Conservation (phyloP, 2,888 invertebrate species). For the Agrenia bidenticulata region DNA sequence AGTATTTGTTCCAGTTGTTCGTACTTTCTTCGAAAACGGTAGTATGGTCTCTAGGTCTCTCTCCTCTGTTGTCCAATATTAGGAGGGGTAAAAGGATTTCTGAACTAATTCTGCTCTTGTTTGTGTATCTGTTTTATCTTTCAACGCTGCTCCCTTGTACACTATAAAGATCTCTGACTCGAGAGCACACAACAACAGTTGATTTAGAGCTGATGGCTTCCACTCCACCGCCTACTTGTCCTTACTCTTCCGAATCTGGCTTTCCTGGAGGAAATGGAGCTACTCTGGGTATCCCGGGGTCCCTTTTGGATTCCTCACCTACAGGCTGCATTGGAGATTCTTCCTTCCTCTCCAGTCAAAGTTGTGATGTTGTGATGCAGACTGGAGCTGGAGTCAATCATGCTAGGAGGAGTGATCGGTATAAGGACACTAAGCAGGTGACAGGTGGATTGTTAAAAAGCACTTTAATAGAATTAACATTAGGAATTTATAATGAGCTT, state of each 20-base stretch:
- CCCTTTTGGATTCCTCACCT: constrained; percentile 24
- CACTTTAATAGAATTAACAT: too few species aligned
- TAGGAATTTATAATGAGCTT: too few species aligned
- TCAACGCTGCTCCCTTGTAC: too few species aligned
- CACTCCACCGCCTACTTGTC: constrained; percentile 27
- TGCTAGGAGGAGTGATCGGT: constrained; percentile 15
- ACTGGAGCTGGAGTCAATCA: constrained; percentile 27
- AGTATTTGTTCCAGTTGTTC: too few species aligned
- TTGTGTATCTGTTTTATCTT: too few species aligned
- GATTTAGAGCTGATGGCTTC: constrained; percentile 46
- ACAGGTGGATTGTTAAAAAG: too few species aligned
- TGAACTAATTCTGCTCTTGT: too few species aligned
- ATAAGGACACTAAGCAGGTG: constrained; percentile 16
- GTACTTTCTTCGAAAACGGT: too few species aligned
- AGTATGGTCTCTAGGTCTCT: too few species aligned
- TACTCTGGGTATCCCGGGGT: constrained; percentile 1
- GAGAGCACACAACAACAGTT: constrained; percentile 45
- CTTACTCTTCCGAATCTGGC: constrained; percentile 8
- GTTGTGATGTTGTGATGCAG: constrained; percentile 44
- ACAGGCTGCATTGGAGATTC: constrained; percentile 17
- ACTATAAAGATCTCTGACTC: constrained; percentile 30
- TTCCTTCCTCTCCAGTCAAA: constrained; percentile 34
- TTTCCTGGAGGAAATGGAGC: constrained; percentile 12
- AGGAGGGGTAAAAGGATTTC: too few species aligned
- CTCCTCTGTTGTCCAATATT: too few species aligned